Percentiles rank a stretch among this genome's conserved stretches.
phyloP scores from a whole-genome alignment of 2,888 invertebrate genomes.

The Caenorhabditis sp. region DNA sequence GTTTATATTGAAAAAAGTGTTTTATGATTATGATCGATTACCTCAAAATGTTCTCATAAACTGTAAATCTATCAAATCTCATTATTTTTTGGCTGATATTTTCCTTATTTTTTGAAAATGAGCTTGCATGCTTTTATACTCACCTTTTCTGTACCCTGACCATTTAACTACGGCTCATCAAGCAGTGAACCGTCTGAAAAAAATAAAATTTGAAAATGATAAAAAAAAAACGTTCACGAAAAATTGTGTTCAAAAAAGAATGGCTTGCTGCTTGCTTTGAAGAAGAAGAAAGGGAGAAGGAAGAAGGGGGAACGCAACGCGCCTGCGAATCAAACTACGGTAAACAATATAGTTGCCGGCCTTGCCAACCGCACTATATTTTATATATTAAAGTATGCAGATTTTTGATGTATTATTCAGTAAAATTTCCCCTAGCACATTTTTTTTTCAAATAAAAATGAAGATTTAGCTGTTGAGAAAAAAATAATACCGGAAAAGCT shows the following conservation, averaged over 20 bases:
- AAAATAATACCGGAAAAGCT: too few species aligned
- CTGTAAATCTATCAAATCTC: background rate
- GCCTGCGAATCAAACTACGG: constrained; percentile 48
- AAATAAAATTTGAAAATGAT: background rate
- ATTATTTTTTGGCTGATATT: too few species aligned
- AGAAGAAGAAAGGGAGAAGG: constrained; percentile 5
- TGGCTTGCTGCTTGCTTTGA: background rate
- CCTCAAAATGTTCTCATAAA: background rate
- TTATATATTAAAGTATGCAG: background rate
- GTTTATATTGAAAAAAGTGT: too few species aligned
- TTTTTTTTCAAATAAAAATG: too few species aligned
- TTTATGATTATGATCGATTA: background rate
- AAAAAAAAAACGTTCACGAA: background rate
- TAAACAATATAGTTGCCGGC: constrained; percentile 3
- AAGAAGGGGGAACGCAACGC: constrained; percentile 18
- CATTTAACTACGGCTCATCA: constrained; percentile 31
- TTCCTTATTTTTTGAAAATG: too few species aligned
- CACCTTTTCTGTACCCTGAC: constrained; percentile 34
- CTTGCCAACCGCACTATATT: constrained; percentile 33
- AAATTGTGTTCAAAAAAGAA: constrained; percentile 4
- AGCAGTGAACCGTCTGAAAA: constrained; percentile 9
- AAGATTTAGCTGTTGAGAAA: too few species aligned
- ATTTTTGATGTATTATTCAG: background rate
- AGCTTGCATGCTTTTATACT: background rate
- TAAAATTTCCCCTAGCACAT: background rate